These are phyloP conservation scores for Sebastiscus tertius DNA, from an alignment of 2,797 vertebrate genomes.

Conservation along the genomic window DNA sequence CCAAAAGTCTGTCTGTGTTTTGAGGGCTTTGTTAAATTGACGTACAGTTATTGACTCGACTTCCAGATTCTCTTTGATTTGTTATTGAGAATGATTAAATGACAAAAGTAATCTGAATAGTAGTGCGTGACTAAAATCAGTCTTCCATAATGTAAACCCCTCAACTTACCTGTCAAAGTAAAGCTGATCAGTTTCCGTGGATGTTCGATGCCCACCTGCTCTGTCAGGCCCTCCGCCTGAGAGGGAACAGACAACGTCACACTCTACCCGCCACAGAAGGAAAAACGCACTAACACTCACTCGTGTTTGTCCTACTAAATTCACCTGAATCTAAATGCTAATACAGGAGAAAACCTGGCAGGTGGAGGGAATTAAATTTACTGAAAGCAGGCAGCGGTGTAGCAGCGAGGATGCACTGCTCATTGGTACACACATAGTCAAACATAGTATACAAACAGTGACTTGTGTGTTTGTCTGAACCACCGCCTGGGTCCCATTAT, in stretches of 20 bases:
- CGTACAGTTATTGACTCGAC: background rate
- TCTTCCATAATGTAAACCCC: background rate
- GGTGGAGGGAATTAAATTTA: background rate
- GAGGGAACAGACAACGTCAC: constrained; percentile 1
- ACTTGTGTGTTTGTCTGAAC: background rate
- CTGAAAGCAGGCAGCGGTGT: background rate
- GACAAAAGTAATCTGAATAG: background rate
- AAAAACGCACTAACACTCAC: background rate
- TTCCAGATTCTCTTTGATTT: background rate
- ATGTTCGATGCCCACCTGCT: constrained; percentile 88
- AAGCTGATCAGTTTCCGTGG: constrained; percentile 95
- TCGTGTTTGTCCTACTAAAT: background rate
- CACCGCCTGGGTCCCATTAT: background rate
- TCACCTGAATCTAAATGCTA: background rate
- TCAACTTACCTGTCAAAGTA: constrained; percentile 89
- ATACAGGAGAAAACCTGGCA: background rate
- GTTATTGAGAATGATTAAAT: background rate
- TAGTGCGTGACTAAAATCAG: too few relatives aligned
- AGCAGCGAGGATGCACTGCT: background rate
- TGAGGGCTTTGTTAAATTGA: background rate
- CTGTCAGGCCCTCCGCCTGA: constrained; percentile 90
- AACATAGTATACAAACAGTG: background rate
- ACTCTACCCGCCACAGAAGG: background rate
- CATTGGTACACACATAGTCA: background rate
- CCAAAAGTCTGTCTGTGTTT: background rate